A percentile compares a stretch with the other conserved stretches of the same genome.
Conservation (phyloP, 2,888 invertebrate genomes). For the Drosophila atripex region DNA sequence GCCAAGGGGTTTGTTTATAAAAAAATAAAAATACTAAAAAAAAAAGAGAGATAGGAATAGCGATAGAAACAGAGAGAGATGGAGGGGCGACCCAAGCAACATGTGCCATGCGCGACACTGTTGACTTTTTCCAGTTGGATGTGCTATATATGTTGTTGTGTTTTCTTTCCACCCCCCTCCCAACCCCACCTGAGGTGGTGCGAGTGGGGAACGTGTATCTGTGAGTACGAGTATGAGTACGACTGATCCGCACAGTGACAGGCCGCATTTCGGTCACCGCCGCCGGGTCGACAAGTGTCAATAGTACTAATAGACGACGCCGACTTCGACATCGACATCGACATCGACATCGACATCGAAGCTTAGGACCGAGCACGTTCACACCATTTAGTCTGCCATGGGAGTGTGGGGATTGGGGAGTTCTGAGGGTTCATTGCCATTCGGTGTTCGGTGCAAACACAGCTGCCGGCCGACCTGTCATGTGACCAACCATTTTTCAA, state of each 20-base stretch:
- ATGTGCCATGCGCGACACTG: slow-evolving; percentile 70
- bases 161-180: neutral
- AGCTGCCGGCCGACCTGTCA: slow-evolving; percentile 65
- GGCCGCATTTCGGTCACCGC: slow-evolving; percentile 58
- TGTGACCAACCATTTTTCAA: slow-evolving; percentile 74
- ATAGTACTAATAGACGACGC: slow-evolving; percentile 79
- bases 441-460: slow-evolving; percentile 63
- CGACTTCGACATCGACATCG: slow-evolving; percentile 41
- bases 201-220: slow-evolving; percentile 7
- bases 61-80: neutral
- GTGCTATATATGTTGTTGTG: slow-evolving; percentile 25
- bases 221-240: slow-evolving; percentile 15
- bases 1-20: slow-evolving; percentile 4
- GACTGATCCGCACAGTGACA: slow-evolving; percentile 71
- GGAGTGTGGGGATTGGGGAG: slow-evolving; percentile 11
- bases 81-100: slow-evolving; percentile 47
- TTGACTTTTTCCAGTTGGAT: slow-evolving; percentile 72
- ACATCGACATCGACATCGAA: slow-evolving; percentile 36
- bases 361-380: slow-evolving; percentile 52
- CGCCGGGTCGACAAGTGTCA: slow-evolving; percentile 79
- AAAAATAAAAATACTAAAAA: neutral
- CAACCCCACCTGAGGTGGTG: slow-evolving; percentile 23
- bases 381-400: slow-evolving; percentile 13
- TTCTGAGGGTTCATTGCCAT: slow-evolving; percentile 79
- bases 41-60: slow-evolving; percentile 2